phyloP scores from a whole-genome alignment of 2,797 vertebrate genomes.

The Podargus strigoides region DNA sequence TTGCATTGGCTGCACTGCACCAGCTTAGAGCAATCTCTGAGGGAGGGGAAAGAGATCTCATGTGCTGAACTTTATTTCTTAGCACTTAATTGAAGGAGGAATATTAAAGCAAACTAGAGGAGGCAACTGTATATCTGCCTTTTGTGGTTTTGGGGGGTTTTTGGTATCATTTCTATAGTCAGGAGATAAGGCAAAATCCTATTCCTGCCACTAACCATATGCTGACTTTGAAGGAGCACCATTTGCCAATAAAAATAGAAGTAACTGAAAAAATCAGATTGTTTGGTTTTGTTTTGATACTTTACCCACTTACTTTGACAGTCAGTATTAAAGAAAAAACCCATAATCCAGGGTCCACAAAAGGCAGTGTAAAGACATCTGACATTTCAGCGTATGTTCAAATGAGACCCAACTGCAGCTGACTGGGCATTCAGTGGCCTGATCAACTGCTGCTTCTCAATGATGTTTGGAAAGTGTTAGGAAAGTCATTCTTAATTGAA shows the following conservation, averaged over 20 bases:
- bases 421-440: neutral
- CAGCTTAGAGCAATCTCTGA: neutral
- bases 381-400: neutral
- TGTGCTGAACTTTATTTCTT: neutral
- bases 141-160: neutral
- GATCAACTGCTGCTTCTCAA: neutral
- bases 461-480: neutral
- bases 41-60: neutral
- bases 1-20: neutral
- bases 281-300: neutral
- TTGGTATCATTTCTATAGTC: neutral
- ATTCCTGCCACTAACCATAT: neutral
- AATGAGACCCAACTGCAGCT: neutral
- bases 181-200: neutral
- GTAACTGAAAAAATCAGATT: neutral
- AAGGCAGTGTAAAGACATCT: neutral
- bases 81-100: neutral
- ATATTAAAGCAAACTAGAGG: neutral
- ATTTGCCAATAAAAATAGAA: neutral
- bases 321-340: neutral
- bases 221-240: neutral
- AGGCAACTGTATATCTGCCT: neutral
- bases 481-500: neutral
- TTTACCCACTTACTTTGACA: neutral
- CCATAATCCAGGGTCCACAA: neutral